Evolutionary conservation across 2,113 vertebrate species (phyloP).

Genomic region (Leucoraja erinaceus): DNA sequence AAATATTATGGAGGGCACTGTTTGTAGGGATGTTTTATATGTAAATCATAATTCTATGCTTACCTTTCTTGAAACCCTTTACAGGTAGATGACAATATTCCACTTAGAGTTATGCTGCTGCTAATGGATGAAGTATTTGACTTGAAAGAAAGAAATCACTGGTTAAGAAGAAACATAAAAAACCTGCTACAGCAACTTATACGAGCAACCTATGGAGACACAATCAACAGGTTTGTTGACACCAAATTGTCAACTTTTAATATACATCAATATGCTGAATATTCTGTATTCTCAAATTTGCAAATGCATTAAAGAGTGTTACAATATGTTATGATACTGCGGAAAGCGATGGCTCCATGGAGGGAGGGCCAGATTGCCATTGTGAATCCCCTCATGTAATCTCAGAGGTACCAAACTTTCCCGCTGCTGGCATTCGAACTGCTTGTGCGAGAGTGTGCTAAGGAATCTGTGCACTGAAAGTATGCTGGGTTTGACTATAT

Average conservation of each 20-base stretch:
- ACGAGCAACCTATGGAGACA: slow-evolving; percentile 91
- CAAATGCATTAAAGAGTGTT: neutral
- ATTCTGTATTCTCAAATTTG: neutral
- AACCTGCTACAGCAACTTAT: slow-evolving; percentile 96
- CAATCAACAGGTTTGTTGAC: slow-evolving; percentile 80
- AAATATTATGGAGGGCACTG: no score
- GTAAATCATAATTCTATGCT: neutral
- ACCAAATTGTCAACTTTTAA: neutral
- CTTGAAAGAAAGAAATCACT: slow-evolving; percentile 96
- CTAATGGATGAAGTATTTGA: slow-evolving; percentile 98
- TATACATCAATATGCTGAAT: neutral
- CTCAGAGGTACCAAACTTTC: no score
- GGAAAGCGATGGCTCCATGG: neutral
- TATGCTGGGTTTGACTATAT: no score
- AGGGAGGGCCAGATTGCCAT: no score
- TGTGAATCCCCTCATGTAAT: no score
- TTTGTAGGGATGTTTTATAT: neutral
- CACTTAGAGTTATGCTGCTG: slow-evolving; percentile 89
- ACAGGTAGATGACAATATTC: slow-evolving; percentile 96
- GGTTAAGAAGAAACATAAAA: slow-evolving; percentile 96
- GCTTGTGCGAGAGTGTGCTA: no score
- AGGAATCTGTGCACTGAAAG: no score
- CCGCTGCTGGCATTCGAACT: no score
- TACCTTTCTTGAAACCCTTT: neutral
- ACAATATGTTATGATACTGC: neutral